phyloP scores from a whole-genome alignment of 2,797 vertebrate genomes.

The Leuciscus waleckii region DNA sequence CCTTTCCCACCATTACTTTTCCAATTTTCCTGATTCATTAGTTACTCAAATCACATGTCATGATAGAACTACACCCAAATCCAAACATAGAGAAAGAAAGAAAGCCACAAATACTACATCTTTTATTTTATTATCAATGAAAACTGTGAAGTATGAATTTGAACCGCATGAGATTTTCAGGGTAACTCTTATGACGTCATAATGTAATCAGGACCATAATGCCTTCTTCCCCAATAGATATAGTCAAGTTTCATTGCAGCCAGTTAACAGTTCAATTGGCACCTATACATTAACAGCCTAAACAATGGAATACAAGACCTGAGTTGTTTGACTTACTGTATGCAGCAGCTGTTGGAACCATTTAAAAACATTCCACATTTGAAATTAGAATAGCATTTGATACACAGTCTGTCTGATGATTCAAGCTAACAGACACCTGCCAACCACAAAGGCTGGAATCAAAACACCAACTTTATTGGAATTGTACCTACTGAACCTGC shows the following conservation, averaged over 20 bases:
- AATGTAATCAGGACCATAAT: constrained; percentile 52
- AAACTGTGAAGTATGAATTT: neutral
- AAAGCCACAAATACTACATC: neutral
- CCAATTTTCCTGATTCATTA: constrained; percentile 9
- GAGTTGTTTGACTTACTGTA: constrained; percentile 9
- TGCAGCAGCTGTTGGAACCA: neutral
- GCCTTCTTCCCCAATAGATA: constrained; percentile 26
- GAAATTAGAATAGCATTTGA: neutral
- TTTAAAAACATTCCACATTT: constrained; percentile 1
- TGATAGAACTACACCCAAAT: neutral
- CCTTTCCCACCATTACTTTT: neutral
- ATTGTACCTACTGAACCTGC: neutral
- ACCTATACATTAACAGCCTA: constrained; percentile 5
- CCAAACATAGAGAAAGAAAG: neutral
- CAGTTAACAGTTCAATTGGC: constrained; percentile 57
- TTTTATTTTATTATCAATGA: neutral
- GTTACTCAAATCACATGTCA: neutral
- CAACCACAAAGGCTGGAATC: neutral
- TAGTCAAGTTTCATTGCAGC: constrained; percentile 41
- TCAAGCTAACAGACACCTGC: neutral
- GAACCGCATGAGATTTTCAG: constrained; percentile 2
- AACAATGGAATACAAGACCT: constrained; percentile 18
- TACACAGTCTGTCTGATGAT: neutral
- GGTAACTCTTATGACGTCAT: constrained; percentile 19
- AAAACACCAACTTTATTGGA: neutral